These are phyloP conservation scores for Jordanella pulchra DNA, from an alignment of 2,797 vertebrate genomes.

Conservation along the genomic window DNA sequence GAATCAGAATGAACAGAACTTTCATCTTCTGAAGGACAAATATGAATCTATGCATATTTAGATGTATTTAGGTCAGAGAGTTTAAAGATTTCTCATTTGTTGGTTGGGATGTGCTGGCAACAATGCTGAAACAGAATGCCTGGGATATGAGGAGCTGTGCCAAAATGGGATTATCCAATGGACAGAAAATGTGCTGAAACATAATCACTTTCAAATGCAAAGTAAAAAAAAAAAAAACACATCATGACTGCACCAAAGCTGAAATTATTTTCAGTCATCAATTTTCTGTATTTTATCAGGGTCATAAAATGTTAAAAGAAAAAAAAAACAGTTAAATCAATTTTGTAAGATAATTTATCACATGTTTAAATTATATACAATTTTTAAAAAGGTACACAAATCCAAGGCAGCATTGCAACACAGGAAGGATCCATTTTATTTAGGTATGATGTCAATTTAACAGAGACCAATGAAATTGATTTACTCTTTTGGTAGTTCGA, in stretches of 20 bases:
- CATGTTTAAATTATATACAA: background rate
- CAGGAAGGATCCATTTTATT: background rate
- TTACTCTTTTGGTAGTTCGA: background rate
- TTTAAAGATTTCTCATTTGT: constrained; percentile 58
- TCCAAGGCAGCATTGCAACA: background rate
- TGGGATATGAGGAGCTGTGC: constrained; percentile 50
- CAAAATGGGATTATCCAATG: constrained; percentile 62
- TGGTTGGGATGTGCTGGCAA: constrained; percentile 52
- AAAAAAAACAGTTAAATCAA: background rate
- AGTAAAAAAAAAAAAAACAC: constrained; percentile 24
- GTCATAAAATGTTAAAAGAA: constrained; percentile 2
- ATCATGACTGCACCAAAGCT: constrained; percentile 18
- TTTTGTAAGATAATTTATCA: background rate
- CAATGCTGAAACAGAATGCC: constrained; percentile 56
- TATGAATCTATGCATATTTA: constrained; percentile 39
- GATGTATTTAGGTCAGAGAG: constrained; percentile 61
- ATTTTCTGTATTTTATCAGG: constrained; percentile 25
- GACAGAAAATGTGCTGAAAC: constrained; percentile 55
- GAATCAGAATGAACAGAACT: constrained; percentile 43
- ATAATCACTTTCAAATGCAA: constrained; percentile 55
- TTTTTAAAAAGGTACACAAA: background rate
- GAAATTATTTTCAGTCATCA: constrained; percentile 17
- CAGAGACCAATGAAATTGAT: background rate
- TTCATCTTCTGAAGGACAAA: constrained; percentile 31
- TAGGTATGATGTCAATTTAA: background rate